These are phyloP conservation scores for Habroteleia sp. DNA, from an alignment of 2,888 invertebrate species.

Conservation along the genomic window DNA sequence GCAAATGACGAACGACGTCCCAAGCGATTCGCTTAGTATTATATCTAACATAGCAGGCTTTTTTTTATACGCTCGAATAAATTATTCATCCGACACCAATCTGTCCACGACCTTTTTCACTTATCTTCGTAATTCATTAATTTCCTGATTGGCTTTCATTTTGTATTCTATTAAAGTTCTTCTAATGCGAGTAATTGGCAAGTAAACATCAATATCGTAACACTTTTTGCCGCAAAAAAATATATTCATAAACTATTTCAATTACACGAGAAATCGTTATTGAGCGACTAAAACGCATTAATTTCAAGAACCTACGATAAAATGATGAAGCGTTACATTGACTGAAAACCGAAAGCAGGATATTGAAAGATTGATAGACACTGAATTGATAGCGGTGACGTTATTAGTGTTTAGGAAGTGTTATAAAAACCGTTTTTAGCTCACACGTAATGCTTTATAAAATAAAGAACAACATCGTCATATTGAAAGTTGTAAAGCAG, in stretches of 20 bases:
- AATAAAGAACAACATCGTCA: slow-evolving; percentile 4
- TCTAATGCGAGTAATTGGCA: too few relatives aligned
- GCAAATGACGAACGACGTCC: slow-evolving; percentile 61
- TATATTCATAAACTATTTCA: not conserved
- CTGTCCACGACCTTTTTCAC: slow-evolving; percentile 31
- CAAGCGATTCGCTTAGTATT: slow-evolving; percentile 55
- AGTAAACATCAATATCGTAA: too few relatives aligned
- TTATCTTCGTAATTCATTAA: slow-evolving; percentile 11
- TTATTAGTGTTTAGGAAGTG: not conserved
- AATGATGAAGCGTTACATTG: slow-evolving; percentile 1
- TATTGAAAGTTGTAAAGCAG: slow-evolving; percentile 11
- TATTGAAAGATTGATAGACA: slow-evolving; percentile 13
- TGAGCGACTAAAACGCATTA: not conserved
- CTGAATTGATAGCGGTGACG: not conserved
- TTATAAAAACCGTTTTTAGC: slow-evolving; percentile 16
- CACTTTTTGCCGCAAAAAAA: too few relatives aligned
- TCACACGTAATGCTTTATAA: not conserved
- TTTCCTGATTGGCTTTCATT: not conserved
- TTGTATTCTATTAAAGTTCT: too few relatives aligned
- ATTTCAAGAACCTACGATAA: not conserved
- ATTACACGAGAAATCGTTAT: not conserved
- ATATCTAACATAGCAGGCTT: too few relatives aligned
- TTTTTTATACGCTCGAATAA: slow-evolving; percentile 34
- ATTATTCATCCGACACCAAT: slow-evolving; percentile 59
- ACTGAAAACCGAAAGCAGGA: slow-evolving; percentile 11